Evolutionary conservation across 1,140 invertebrate genomes (phyloP).

Genomic region (Lordiphosa clarofinis): DNA sequence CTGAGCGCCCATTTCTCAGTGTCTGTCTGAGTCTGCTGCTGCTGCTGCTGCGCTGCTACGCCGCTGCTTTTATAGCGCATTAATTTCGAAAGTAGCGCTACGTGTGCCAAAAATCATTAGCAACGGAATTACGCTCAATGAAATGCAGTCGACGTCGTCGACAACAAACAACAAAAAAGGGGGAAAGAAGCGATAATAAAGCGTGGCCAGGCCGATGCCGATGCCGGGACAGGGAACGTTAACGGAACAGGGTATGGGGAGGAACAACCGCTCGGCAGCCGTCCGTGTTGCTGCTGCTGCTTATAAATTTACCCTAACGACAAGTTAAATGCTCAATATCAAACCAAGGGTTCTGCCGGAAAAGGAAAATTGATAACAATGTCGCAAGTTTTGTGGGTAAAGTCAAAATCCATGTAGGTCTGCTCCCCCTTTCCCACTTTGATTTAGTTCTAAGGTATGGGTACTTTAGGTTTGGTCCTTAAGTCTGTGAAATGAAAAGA

Average conservation of each 20-base stretch:
- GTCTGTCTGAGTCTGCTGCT: conserved; percentile 41
- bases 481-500: too few species aligned
- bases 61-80: conserved; percentile 66
- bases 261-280: conserved; percentile 40
- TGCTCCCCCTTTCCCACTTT: too few species aligned
- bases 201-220: conserved; percentile 48
- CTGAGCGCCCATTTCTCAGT: conserved; percentile 66
- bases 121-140: conserved; percentile 79
- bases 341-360: conserved; percentile 30
- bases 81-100: conserved; percentile 75
- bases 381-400: too few species aligned
- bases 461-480: too few species aligned
- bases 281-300: conserved; percentile 42
- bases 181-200: conserved; percentile 60
- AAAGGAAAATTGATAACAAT: too few species aligned
- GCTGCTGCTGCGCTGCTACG: conserved; percentile 29
- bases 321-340: conserved; percentile 63
- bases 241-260: conserved; percentile 6
- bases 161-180: conserved; percentile 39
- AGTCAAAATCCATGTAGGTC: too few species aligned
- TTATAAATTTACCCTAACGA: conserved; percentile 75
- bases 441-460: too few species aligned
- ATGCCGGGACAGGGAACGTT: conserved; percentile 19
- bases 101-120: conserved; percentile 79
- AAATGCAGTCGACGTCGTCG: conserved; percentile 67